phyloP scores from a whole-genome alignment of 2,797 vertebrate genomes.

The Amphiprion clarkii region DNA sequence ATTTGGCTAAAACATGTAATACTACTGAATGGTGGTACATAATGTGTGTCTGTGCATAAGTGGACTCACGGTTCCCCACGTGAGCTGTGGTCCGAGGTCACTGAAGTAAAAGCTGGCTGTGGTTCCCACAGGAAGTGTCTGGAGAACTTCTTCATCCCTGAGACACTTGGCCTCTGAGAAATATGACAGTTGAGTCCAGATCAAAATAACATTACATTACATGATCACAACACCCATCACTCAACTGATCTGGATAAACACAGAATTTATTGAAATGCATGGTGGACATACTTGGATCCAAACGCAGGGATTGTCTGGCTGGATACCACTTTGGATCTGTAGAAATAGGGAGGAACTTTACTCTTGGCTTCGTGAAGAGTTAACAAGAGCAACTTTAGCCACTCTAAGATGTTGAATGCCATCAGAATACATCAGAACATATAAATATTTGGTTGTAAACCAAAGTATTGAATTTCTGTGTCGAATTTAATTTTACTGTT shows the following conservation, averaged over 20 bases:
- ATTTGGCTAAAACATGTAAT: background rate
- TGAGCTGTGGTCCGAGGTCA: constrained; percentile 94
- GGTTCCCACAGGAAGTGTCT: constrained; percentile 95
- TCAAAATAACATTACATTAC: background rate
- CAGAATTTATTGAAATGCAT: background rate
- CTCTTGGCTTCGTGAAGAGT: background rate
- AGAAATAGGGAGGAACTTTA: constrained; percentile 36
- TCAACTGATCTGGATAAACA: constrained; percentile 8
- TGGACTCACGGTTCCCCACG: constrained; percentile 90
- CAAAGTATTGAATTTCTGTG: background rate
- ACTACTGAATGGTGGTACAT: background rate
- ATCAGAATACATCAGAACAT: background rate
- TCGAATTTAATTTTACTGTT: background rate
- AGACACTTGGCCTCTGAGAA: constrained; percentile 91
- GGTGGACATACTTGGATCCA: constrained; percentile 91
- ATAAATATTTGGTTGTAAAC: background rate
- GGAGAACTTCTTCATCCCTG: constrained; percentile 93
- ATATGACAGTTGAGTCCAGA: constrained; percentile 29
- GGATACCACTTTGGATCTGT: constrained; percentile 96
- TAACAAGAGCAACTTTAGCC: background rate
- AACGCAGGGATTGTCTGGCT: constrained; percentile 92
- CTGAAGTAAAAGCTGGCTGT: constrained; percentile 95
- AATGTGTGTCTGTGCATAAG: constrained; percentile 17
- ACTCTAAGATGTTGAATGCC: background rate
- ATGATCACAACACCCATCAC: background rate